Evolutionary conservation across 64 coral and sea anemone genomes (phyloP).

Genomic region (Acropora tenuis): DNA sequence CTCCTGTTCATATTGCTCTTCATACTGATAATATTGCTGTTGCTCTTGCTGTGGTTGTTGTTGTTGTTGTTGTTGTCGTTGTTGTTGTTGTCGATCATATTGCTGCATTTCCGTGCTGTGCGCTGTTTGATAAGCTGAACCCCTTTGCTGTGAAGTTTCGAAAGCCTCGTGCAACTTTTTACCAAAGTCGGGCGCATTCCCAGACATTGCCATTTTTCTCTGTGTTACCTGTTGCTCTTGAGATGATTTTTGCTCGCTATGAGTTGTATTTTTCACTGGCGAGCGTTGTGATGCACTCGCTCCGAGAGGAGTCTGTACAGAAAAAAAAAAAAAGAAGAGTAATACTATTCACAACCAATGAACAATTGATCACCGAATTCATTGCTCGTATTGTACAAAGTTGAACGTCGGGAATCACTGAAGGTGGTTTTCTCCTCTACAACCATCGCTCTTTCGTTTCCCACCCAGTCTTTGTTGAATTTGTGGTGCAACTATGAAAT

Average conservation of each 20-base stretch:
- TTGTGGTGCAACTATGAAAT: too few relatives aligned
- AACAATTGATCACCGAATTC: too few relatives aligned
- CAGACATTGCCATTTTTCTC: slow-evolving; percentile 35
- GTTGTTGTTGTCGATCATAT: background rate
- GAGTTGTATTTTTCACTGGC: background rate
- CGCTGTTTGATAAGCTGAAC: background rate
- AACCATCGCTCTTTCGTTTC: too few relatives aligned
- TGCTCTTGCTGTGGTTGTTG: slow-evolving; percentile 31
- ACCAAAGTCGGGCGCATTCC: slow-evolving; percentile 28
- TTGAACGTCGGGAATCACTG: too few relatives aligned
- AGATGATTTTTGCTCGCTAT: background rate
- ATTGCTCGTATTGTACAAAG: too few relatives aligned
- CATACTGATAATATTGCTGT: slow-evolving; percentile 48
- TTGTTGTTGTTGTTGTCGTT: background rate
- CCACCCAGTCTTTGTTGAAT: too few relatives aligned
- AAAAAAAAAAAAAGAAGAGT: background rate
- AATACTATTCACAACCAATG: background rate
- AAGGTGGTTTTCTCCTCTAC: too few relatives aligned
- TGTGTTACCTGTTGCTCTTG: background rate
- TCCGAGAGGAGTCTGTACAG: background rate
- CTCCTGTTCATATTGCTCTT: slow-evolving; percentile 51
- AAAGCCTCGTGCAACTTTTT: slow-evolving; percentile 41
- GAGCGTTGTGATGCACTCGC: background rate
- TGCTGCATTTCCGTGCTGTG: background rate
- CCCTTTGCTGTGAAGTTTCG: slow-evolving; percentile 1